Conservation (phyloP, 2,797 vertebrate genomes). For the Delichon dasypus region DNA sequence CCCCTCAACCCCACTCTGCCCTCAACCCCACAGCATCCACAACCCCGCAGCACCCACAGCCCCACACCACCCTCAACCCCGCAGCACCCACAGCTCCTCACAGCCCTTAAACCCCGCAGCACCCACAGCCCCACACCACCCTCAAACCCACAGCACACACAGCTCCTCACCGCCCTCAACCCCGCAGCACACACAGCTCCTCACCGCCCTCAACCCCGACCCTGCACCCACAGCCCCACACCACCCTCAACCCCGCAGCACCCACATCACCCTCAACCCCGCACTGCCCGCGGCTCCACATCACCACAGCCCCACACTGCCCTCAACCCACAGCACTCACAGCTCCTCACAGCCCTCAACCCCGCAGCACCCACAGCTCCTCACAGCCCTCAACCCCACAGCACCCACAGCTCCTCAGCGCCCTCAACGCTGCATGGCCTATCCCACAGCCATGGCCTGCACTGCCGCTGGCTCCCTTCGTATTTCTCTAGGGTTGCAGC, state of each 20-base stretch:
- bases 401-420: rapidly evolving
- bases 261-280: background rate
- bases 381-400: rapidly evolving
- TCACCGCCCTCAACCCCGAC: background rate
- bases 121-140: too few relatives aligned
- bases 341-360: rapidly evolving
- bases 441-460: rapidly evolving
- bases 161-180: too few relatives aligned
- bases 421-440: rapidly evolving
- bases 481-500: background rate
- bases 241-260: rapidly evolving
- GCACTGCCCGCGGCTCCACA: too few relatives aligned
- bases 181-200: too few relatives aligned
- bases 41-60: too few relatives aligned
- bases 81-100: too few relatives aligned
- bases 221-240: background rate
- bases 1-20: background rate
- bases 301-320: background rate
- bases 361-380: rapidly evolving
- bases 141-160: too few relatives aligned
- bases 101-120: too few relatives aligned
- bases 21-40: too few relatives aligned
- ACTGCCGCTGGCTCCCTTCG: rapidly evolving
- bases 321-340: rapidly evolving
- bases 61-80: too few relatives aligned